Evolutionary conservation across 2,113 vertebrate species (phyloP).

Genomic region (Pterocles gutturalis): DNA sequence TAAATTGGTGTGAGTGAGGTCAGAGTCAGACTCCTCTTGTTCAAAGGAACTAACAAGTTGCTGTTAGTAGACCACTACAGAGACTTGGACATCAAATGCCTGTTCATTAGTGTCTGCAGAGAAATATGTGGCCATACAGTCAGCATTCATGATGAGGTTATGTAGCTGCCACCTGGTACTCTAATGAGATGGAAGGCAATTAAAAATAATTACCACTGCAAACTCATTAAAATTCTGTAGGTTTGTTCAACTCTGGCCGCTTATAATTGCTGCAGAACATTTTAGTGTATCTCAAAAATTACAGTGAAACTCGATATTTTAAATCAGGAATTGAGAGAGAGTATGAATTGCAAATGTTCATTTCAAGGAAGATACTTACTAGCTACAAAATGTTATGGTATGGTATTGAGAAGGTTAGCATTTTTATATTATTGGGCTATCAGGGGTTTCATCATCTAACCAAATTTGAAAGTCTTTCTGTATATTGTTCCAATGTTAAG

Average conservation of each 20-base stretch:
- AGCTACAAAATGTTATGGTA: neutral
- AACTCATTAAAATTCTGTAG: slow-evolving; percentile 46
- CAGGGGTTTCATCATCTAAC: neutral
- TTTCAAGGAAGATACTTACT: neutral
- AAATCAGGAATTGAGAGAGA: neutral
- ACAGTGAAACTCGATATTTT: neutral
- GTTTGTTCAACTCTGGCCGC: slow-evolving; percentile 10
- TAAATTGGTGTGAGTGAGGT: neutral
- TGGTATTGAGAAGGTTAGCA: neutral
- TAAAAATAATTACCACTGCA: slow-evolving; percentile 65
- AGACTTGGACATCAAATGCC: neutral
- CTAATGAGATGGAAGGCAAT: slow-evolving; percentile 60
- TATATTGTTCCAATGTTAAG: neutral
- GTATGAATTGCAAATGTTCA: neutral
- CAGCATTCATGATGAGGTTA: slow-evolving; percentile 12
- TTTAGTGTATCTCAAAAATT: slow-evolving; percentile 12
- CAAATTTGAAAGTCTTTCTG: neutral
- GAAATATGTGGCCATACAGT: neutral
- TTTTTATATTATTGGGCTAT: neutral
- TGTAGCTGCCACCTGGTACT: slow-evolving; percentile 43
- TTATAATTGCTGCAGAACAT: slow-evolving; percentile 14
- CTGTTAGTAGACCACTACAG: neutral
- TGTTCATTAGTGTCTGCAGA: slow-evolving; percentile 30
- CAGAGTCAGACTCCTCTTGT: neutral
- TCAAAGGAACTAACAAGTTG: neutral